Evolutionary conservation across 2,888 invertebrate species (phyloP).

Genomic region (Stenotaenia linearis): DNA sequence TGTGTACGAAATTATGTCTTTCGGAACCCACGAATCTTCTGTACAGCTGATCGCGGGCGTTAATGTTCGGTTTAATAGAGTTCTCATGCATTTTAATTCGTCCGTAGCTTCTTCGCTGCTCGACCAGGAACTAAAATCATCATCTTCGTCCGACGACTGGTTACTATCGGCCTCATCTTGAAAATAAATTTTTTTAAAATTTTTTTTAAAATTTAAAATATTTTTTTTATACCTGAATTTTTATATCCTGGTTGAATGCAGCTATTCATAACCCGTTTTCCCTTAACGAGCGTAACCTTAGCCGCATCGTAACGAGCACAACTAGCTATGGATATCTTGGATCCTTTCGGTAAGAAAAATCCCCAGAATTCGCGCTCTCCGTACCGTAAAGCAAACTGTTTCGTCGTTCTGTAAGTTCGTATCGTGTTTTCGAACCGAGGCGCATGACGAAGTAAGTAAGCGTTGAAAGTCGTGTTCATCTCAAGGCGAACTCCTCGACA

Average conservation of each 20-base stretch:
- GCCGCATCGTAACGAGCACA: conserved; percentile 52
- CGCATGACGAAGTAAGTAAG: conserved; percentile 58
- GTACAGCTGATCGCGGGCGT: conserved; percentile 59
- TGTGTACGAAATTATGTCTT: conserved; percentile 48
- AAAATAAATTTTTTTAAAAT: conserved; percentile 42
- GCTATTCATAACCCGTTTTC: conserved; percentile 31
- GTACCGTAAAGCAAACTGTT: conserved; percentile 63
- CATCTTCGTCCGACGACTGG: conserved; percentile 37
- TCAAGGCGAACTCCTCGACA: conserved; percentile 57
- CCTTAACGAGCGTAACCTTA: conserved; percentile 32
- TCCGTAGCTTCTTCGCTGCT: conserved; percentile 70
- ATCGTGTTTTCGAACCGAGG: conserved; percentile 57
- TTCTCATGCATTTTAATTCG: conserved; percentile 61
- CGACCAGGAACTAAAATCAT: conserved; percentile 64
- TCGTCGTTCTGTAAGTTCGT: conserved; percentile 62
- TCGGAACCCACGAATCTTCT: conserved; percentile 35
- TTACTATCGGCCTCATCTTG: conserved; percentile 32
- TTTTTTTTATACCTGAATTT: background rate
- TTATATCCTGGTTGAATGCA: conserved; percentile 31
- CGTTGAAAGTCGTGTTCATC: conserved; percentile 69
- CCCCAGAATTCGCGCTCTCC: conserved; percentile 81
- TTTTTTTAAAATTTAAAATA: background rate
- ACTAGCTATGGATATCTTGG: conserved; percentile 66
- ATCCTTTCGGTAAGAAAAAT: conserved; percentile 61
- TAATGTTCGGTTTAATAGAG: conserved; percentile 62